Evolutionary conservation across 2,113 vertebrate genomes (phyloP), one percentile per base, ranked within the genome.

Genomic region (Sturnus vulgaris): DNA sequence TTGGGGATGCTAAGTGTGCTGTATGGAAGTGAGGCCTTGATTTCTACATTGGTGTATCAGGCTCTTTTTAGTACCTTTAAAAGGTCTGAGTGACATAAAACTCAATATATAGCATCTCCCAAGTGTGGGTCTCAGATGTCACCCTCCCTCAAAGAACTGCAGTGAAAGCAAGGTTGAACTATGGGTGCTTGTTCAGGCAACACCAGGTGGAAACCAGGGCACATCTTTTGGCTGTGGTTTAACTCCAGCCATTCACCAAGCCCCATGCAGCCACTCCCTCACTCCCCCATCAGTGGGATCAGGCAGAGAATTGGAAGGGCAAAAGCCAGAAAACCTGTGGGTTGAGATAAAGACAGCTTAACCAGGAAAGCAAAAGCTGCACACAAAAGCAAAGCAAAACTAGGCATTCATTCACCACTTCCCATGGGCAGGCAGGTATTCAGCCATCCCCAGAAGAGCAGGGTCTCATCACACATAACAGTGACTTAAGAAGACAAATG

Each of bases 201-300:
- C 14, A 56, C 10, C 16, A 65, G 31, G 18, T 11, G 92, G 50
- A 69, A 90, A 82, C 11, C 25, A 55, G 20, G 22, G 15, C 9
- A 7, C 12, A 71, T 27, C 33, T 27, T 66, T 44, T 39, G 66
- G 42, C 19, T 25, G 5, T 53, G 14, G 39, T 76, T 55, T 68
- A 22, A 61, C 9, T 39, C 47, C 55, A 60, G 53, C 7, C 21
- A 31, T 4, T 21, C 49, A 68, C 20, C 30, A 31, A 55, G 21
- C 9, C 40, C 47, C n/a, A 31, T 5, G 24, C 24, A 60, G 61
- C n/a, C 0, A 0, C n/a, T 35, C 24, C n/a, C 40, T 61, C 61
- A 24, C 55, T 35, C 17, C 11, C 30, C 17, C 25, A 61, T 6
- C 47, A 47, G 55, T 0, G 1, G 25, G 47, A 76, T 2, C 0